Percentiles rank a stretch among this genome's conserved stretches.
Evolutionary conservation across 2,888 invertebrate species (phyloP).

Genomic region (Tetranychus truncatus): DNA sequence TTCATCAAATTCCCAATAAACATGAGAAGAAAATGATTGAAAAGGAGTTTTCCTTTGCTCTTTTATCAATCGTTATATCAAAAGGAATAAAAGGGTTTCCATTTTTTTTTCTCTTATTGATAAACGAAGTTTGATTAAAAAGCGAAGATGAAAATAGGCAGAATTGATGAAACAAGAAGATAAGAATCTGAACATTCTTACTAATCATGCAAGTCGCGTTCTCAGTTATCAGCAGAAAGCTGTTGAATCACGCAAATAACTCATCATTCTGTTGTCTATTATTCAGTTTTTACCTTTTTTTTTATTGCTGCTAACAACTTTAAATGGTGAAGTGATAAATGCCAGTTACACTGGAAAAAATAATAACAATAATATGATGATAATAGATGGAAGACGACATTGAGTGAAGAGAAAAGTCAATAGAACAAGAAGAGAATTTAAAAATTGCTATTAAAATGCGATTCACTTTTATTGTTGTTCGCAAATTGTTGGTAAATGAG

Average conservation of each 20-base stretch:
- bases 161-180: conserved; percentile 1
- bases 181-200: background rate
- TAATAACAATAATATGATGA: background rate
- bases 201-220: conserved; percentile 1
- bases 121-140: background rate
- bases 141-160: background rate
- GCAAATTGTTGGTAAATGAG: no score
- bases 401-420: background rate
- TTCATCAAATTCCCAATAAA: no score
- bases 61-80: no score
- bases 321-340: background rate
- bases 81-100: no score
- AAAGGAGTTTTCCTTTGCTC: no score
- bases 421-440: no score
- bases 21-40: no score
- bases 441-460: no score
- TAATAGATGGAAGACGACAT: background rate
- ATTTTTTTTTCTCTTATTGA: no score
- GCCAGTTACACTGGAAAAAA: background rate
- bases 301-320: background rate
- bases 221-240: background rate
- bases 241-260: background rate
- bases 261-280: background rate
- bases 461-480: no score
- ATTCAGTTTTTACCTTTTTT: background rate